These are phyloP conservation scores for Galleria mellonella DNA, from an alignment of 1,140 invertebrate genomes.

Conservation along the genomic window DNA sequence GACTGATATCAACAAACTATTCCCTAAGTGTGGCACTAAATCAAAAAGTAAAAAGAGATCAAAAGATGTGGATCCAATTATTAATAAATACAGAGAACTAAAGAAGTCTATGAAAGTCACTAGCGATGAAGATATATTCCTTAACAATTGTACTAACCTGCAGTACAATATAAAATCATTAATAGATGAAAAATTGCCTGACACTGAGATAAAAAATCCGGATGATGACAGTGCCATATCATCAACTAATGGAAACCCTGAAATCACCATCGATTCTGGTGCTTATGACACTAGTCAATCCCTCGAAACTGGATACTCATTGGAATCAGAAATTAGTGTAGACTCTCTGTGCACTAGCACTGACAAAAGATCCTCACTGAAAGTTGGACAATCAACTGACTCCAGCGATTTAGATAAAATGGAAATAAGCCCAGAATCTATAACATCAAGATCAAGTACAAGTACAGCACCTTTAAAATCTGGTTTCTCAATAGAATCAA, in stretches of 20 bases:
- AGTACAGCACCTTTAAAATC: conserved; percentile 69
- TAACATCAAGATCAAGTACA: conserved; percentile 65
- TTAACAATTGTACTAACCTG: conserved; percentile 69
- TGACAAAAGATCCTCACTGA: conserved; percentile 67
- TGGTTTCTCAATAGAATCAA: conserved; percentile 78
- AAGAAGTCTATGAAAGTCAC: conserved; percentile 64
- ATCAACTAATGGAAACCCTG: conserved; percentile 70
- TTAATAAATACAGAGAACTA: conserved; percentile 67
- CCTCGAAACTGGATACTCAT: conserved; percentile 67
- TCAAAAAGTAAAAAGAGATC: conserved; percentile 65
- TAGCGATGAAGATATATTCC: conserved; percentile 63
- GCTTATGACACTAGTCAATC: conserved; percentile 68
- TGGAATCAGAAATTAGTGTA: conserved; percentile 71
- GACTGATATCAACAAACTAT: conserved; percentile 60
- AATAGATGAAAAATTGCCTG: conserved; percentile 46
- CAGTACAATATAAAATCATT: conserved; percentile 59
- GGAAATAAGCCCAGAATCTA: conserved; percentile 70
- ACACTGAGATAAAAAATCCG: conserved; percentile 57
- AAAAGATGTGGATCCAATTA: conserved; percentile 65
- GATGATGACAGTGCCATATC: conserved; percentile 69
- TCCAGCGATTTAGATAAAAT: conserved; percentile 71
- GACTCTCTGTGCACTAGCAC: conserved; percentile 68
- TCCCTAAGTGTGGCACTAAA: conserved; percentile 65
- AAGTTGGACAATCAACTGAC: conserved; percentile 71
- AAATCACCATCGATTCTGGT: conserved; percentile 69